These are phyloP conservation scores for Tipula vernalis DNA, from an alignment of 2,888 invertebrate genomes.

Conservation along the genomic window DNA sequence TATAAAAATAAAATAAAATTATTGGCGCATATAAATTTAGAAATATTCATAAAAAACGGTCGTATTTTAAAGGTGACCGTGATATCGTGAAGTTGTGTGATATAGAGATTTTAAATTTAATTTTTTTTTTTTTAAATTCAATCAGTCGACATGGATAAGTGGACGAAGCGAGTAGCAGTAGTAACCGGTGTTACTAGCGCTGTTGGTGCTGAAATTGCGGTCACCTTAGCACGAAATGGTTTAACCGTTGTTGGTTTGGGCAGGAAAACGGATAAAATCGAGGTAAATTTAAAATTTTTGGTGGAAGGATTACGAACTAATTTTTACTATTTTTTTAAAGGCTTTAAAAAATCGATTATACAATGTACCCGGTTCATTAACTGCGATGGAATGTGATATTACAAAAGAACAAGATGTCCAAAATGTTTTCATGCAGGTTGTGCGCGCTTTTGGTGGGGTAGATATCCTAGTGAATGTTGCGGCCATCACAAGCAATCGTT, in stretches of 20 bases:
- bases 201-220: neutral
- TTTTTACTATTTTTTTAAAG: neutral
- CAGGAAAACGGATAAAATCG: neutral
- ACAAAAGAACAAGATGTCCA: conserved; percentile 22
- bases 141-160: neutral
- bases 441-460: conserved; percentile 22
- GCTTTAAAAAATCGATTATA: neutral
- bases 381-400: conserved; percentile 24
- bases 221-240: neutral
- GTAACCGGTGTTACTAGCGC: neutral
- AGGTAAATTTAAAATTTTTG: neutral
- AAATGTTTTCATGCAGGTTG: conserved; percentile 22
- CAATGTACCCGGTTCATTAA: conserved; percentile 13
- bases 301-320: neutral
- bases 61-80: neutral
- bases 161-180: neutral
- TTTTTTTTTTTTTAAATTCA: neutral
- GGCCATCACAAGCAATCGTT: conserved; percentile 19
- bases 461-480: conserved; percentile 20
- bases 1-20: neutral
- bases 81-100: neutral
- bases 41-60: neutral
- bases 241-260: neutral
- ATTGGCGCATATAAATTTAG: neutral
- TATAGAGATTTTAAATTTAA: neutral